phyloP scores from a whole-genome alignment of 2,888 invertebrate species.

The Entomobrya proxima region DNA sequence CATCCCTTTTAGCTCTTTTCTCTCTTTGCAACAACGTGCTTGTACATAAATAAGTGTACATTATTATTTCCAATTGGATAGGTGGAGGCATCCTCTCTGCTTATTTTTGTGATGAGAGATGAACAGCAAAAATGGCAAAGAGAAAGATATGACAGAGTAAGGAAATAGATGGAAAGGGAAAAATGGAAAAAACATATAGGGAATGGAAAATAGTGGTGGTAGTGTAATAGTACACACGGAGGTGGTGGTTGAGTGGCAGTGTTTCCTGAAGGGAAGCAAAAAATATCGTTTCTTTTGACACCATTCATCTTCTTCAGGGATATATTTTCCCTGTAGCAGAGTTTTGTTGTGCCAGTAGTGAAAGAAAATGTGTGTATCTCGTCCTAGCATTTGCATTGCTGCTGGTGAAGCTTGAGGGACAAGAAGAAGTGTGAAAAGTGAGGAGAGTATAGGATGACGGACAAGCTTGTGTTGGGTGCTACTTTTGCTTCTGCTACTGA shows the following conservation, averaged over 20 bases:
- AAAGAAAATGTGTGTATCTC: not conserved
- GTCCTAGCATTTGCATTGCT: not conserved
- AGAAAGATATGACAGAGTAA: not conserved
- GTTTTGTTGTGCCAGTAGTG: not conserved
- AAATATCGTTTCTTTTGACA: constrained; percentile 57
- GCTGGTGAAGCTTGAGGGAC: not conserved
- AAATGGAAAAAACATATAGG: not conserved
- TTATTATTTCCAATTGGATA: too few species aligned
- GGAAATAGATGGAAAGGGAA: not conserved
- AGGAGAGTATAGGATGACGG: not conserved
- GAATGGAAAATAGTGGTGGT: not conserved
- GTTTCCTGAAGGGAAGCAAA: constrained; percentile 59
- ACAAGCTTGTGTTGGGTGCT: too few species aligned
- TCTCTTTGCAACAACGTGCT: not conserved
- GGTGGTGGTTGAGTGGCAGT: constrained; percentile 52
- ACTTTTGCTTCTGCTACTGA: too few species aligned
- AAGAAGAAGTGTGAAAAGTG: not conserved
- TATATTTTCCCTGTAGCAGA: not conserved
- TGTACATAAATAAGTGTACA: constrained; percentile 17
- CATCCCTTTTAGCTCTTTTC: not conserved
- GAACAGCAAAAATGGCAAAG: not conserved
- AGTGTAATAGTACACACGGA: not conserved
- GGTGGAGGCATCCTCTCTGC: too few species aligned
- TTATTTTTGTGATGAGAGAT: not conserved
- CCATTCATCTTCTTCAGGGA: constrained; percentile 61